Conservation (phyloP, 2,797 vertebrate species). For the Pogonophryne albipinna region DNA sequence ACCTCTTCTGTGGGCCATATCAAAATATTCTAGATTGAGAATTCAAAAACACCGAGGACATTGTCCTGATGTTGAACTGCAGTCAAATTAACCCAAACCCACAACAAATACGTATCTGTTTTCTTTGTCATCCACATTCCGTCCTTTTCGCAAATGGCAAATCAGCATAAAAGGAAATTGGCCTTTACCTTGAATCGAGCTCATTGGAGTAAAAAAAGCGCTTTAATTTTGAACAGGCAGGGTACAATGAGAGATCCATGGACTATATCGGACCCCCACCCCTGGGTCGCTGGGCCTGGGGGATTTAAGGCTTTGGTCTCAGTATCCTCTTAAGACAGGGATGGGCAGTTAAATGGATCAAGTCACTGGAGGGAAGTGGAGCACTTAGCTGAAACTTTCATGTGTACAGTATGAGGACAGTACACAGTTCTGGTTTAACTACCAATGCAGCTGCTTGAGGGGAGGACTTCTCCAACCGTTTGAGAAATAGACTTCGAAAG, state of each 20-base stretch:
- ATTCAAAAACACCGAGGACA: conserved; percentile 7
- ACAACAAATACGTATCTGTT: neutral
- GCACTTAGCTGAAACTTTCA: conserved; percentile 73
- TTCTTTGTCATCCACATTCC: neutral
- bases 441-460: conserved; percentile 43
- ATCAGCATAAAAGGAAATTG: conserved; percentile 3
- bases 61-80: conserved; percentile 1
- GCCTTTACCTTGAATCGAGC: conserved; percentile 5
- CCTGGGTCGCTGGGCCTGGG: conserved; percentile 38
- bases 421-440: conserved; percentile 64
- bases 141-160: neutral
- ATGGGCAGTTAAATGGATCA: conserved; percentile 81
- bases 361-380: conserved; percentile 68
- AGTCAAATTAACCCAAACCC: conserved; percentile 9
- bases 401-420: conserved; percentile 55
- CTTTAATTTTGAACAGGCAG: conserved; percentile 7
- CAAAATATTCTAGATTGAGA: neutral
- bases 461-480: conserved; percentile 44
- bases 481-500: conserved; percentile 53
- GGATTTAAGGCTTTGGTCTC: conserved; percentile 78
- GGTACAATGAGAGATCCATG: conserved; percentile 15
- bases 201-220: conserved; percentile 20
- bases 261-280: conserved; percentile 9
- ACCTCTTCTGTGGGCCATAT: conserved; percentile 10
- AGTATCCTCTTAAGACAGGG: conserved; percentile 79